A percentile compares a stretch with the other conserved stretches of the same genome.
Evolutionary conservation across 1,140 invertebrate species (phyloP).

Genomic region (Zaprionus camerounensis): DNA sequence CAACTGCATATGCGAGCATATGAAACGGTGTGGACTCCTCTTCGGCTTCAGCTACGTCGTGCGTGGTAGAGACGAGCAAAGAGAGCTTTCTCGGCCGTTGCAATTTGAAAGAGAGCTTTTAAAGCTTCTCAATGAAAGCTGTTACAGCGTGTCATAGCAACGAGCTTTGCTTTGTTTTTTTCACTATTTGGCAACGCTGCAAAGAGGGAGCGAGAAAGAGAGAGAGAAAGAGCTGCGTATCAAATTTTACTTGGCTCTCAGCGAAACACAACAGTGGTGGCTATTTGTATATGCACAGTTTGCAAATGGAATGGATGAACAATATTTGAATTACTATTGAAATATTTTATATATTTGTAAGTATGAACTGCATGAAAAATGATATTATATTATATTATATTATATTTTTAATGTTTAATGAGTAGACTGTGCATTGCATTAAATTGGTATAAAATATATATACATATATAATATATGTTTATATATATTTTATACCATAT

Average conservation of each 20-base stretch:
- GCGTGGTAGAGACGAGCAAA: neutral
- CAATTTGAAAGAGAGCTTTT: neutral
- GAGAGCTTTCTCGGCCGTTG: neutral
- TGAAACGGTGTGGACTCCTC: neutral
- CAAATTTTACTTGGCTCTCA: neutral
- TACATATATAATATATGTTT: no score
- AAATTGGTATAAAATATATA: no score
- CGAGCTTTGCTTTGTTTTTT: constrained; percentile 22
- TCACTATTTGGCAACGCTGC: constrained; percentile 16
- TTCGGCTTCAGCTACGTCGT: neutral
- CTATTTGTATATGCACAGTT: neutral
- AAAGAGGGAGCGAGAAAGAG: neutral
- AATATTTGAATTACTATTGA: neutral
- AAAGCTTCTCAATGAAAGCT: neutral
- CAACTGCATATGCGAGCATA: constrained; percentile 20
- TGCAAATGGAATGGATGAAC: neutral
- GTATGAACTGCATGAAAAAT: no score
- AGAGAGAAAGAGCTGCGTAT: neutral
- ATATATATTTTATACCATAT: no score
- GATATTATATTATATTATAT: neutral
- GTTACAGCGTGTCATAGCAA: neutral
- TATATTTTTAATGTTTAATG: neutral
- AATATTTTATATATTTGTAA: neutral
- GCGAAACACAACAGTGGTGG: neutral
- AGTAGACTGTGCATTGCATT: neutral